Evolutionary conservation across 2,113 vertebrate genomes (phyloP), one percentile per base, ranked within the genome.

Genomic region (Tachuris rubrigastra): DNA sequence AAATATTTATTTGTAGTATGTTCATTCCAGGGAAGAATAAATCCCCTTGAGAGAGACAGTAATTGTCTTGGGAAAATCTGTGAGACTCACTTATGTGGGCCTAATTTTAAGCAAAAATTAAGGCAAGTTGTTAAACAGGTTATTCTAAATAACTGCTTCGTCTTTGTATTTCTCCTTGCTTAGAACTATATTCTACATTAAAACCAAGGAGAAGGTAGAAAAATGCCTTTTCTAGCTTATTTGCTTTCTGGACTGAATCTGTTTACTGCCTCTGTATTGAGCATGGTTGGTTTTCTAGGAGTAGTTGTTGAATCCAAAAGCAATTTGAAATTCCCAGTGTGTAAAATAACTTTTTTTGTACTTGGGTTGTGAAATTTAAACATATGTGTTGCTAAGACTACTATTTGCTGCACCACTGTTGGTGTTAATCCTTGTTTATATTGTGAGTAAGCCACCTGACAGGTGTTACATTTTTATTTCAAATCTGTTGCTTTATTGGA

Each of bases 361-460:
- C 27, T 81, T 44, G 28, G n/a, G 33, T 35, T 13, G 11, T 59
- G n/a, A 71, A 73, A 77, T 33, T 95, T 87, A 86, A 86, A 78
- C 28, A 3, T 73, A 50, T 66, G 21, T 84, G 63, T 62, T 62
- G 80, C 53, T 76, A 84, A 96, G 13, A 71, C 50, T 25, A 74
- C 49, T 79, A 77, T 90, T 92, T 92, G 47, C 39, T 87, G 55
- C 46, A 47, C 46, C 39, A 41, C 20, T 72, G 31, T 50, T 83
- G 50, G 82, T 88, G 85, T 90, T 97, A 96, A 96, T 92, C 95
- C 80, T 96, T 77, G 68, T 93, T 96, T 95, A 73, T 86, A 60
- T 18, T 66, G 65, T 47, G 41, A 52, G 41, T 79, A 91, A 86
- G 25, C 33, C 85, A 35, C 27, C 50, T 90, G 87, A 33, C 59